Evolutionary conservation across 2,797 vertebrate genomes (phyloP).

Genomic region (Mustela erminea): DNA sequence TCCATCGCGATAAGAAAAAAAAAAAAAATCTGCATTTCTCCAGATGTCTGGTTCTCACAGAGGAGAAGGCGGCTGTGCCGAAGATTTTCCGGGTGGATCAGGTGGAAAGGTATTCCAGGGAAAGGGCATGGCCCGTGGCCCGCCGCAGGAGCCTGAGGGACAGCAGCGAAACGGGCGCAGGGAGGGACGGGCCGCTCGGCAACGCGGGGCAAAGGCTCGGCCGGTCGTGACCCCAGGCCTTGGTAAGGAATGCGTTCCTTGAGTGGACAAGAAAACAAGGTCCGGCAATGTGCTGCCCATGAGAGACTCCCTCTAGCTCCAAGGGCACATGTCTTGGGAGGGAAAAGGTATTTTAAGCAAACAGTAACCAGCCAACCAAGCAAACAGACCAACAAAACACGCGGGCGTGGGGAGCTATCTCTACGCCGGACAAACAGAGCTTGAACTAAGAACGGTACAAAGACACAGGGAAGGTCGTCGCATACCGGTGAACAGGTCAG

Average conservation of each 20-base stretch:
- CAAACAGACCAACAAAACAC: neutral
- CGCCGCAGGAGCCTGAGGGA: neutral
- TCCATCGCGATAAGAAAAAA: neutral
- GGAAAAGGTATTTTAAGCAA: neutral
- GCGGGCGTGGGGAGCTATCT: too few species aligned
- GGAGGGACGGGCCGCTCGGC: accelerated
- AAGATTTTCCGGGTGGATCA: too few species aligned
- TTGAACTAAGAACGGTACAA: neutral
- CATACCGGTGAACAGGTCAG: neutral
- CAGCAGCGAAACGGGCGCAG: accelerated
- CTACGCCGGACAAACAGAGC: neutral
- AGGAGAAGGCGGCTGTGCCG: neutral
- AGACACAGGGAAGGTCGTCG: neutral
- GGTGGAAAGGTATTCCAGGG: neutral
- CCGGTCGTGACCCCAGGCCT: accelerated
- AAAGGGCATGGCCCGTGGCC: neutral
- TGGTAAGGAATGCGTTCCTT: neutral
- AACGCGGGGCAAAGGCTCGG: neutral
- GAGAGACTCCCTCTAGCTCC: neutral
- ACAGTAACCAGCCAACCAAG: neutral
- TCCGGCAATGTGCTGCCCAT: too few species aligned
- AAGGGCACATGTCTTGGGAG: accelerated
- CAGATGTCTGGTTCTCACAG: neutral
- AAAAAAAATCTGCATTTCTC: neutral
- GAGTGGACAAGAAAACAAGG: neutral